Conservation (phyloP, 2,113 vertebrate genomes). For the Bostrychus sinensis region DNA sequence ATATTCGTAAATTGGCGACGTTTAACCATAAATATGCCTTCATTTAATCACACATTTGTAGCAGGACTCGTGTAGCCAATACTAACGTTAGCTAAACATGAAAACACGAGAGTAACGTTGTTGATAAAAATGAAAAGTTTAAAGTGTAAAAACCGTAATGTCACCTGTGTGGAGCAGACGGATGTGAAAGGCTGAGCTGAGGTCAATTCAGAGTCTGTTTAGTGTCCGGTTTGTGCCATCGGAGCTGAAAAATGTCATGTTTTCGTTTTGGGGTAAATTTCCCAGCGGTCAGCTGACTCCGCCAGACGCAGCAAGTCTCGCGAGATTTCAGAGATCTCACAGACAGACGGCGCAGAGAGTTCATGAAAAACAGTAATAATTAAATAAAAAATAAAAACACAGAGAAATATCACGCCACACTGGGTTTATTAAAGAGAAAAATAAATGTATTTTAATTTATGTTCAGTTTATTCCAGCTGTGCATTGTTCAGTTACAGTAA, state of each 20-base stretch:
- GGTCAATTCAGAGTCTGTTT: not conserved
- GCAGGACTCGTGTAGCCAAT: not conserved
- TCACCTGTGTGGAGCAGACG: constrained; percentile 48
- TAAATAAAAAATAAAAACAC: too few species aligned
- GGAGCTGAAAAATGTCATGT: constrained; percentile 45
- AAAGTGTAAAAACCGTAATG: constrained; percentile 4
- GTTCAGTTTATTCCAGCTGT: too few species aligned
- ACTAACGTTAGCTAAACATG: constrained; percentile 34
- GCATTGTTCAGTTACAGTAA: too few species aligned
- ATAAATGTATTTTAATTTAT: too few species aligned
- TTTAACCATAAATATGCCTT: not conserved
- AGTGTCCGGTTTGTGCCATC: constrained; percentile 16
- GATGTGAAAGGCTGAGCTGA: not conserved
- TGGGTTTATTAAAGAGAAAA: too few species aligned
- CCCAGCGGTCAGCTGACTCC: constrained; percentile 61
- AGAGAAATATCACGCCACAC: too few species aligned
- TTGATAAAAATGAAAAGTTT: not conserved
- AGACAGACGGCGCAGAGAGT: not conserved
- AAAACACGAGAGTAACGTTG: constrained; percentile 14
- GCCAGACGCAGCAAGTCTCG: constrained; percentile 35
- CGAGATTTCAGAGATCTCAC: constrained; percentile 26
- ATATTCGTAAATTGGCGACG: too few species aligned
- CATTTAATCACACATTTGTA: too few species aligned
- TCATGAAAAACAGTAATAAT: not conserved
- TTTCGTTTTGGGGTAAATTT: constrained; percentile 49